Conservation (phyloP, 2,113 vertebrate species). For the Macaca mulatta region DNA sequence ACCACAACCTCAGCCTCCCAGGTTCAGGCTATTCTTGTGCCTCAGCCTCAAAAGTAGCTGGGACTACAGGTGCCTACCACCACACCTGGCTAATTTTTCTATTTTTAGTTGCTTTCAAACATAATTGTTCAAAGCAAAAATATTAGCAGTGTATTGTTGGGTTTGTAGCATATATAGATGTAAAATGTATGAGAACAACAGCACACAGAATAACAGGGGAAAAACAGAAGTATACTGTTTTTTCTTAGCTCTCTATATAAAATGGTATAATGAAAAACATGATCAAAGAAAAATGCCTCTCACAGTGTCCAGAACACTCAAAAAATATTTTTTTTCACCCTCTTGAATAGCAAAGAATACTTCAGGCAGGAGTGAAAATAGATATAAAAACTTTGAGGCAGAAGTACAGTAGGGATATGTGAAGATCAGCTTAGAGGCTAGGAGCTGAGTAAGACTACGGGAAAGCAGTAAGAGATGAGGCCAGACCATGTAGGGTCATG, state of each 20-base stretch:
- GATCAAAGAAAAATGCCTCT: background rate
- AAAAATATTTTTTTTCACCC: background rate
- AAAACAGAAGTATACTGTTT: background rate
- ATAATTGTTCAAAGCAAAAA: conserved; percentile 16
- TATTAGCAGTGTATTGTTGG: background rate
- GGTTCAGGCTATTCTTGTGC: too few species aligned
- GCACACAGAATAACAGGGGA: background rate
- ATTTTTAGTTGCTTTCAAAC: background rate
- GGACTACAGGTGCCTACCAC: too few species aligned
- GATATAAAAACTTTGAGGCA: background rate
- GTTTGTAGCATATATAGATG: background rate
- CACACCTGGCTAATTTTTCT: background rate
- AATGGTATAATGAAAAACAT: background rate
- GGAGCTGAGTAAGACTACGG: background rate
- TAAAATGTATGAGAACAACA: background rate
- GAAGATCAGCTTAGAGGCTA: background rate
- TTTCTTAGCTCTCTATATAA: background rate
- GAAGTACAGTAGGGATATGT: background rate
- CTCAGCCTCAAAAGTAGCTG: too few species aligned
- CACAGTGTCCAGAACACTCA: background rate
- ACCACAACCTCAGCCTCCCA: too few species aligned
- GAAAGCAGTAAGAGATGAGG: background rate
- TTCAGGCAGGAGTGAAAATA: background rate
- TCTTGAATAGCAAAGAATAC: background rate
- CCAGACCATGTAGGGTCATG: rapidly evolving